Evolutionary conservation across 2,113 vertebrate species (phyloP).

Genomic region (Notechis scutatus): DNA sequence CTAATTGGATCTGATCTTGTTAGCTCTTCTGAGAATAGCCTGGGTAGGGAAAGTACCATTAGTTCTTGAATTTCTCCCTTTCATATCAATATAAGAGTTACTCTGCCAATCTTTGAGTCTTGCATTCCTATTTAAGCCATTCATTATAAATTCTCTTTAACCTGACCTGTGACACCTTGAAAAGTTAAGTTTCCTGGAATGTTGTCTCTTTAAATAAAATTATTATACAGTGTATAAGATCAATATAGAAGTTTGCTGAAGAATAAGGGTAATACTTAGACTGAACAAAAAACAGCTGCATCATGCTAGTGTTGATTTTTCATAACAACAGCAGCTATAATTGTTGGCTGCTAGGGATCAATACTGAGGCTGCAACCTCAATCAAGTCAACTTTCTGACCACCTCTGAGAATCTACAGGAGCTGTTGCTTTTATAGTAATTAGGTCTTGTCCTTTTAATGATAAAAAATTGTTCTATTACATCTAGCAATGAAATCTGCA

Average conservation of each 20-base stretch:
- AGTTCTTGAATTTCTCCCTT: background rate
- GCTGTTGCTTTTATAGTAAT: background rate
- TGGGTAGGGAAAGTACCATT: background rate
- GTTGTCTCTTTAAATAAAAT: background rate
- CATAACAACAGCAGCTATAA: background rate
- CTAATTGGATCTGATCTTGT: background rate
- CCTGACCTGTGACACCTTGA: background rate
- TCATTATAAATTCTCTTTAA: background rate
- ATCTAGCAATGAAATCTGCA: background rate
- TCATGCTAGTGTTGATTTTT: background rate
- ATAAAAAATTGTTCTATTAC: background rate
- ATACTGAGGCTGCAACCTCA: background rate
- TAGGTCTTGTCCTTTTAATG: background rate
- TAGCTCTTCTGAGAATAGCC: background rate
- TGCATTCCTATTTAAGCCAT: rapidly evolving
- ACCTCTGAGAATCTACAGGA: background rate
- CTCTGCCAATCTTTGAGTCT: background rate
- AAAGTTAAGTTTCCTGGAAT: background rate
- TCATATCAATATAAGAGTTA: background rate
- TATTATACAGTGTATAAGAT: background rate
- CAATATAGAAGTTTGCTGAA: conserved; percentile 5
- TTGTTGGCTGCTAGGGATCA: conserved; percentile 1
- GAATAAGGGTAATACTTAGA: background rate
- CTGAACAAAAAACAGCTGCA: background rate
- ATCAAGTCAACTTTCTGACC: background rate